Percentiles rank a stretch among this genome's conserved stretches.
phyloP scores from a whole-genome alignment of 2,797 vertebrate genomes.

The Spheniscus humboldti region DNA sequence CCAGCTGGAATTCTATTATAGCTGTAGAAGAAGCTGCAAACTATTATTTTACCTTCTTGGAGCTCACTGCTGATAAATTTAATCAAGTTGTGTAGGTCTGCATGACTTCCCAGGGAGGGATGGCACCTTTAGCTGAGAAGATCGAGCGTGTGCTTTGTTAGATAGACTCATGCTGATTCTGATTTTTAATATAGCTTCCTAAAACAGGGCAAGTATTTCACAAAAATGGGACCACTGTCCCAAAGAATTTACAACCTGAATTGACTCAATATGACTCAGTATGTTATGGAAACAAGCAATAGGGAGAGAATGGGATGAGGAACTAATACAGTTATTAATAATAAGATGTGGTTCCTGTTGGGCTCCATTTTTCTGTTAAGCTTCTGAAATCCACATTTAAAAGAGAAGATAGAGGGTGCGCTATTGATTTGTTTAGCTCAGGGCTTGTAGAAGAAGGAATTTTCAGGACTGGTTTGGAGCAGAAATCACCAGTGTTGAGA shows the following conservation, averaged over 20 bases:
- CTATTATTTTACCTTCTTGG: background rate
- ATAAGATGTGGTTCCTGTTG: background rate
- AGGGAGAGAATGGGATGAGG: background rate
- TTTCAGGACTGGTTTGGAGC: background rate
- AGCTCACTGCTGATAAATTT: background rate
- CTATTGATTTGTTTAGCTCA: background rate
- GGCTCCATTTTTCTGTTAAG: background rate
- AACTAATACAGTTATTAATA: background rate
- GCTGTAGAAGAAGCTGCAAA: background rate
- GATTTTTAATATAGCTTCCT: background rate
- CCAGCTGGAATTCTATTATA: constrained; percentile 7
- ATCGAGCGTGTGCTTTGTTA: background rate
- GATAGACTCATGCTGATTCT: background rate
- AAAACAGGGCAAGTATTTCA: background rate
- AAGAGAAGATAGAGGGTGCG: background rate
- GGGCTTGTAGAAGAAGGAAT: background rate
- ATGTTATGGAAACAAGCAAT: background rate
- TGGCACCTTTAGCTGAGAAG: background rate
- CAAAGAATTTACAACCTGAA: background rate
- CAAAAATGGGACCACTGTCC: background rate
- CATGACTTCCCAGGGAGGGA: background rate
- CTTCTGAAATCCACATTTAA: background rate
- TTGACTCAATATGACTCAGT: background rate
- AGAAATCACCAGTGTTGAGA: background rate
- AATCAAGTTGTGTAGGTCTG: background rate